Percentiles rank a stretch among this genome's conserved stretches.
Conservation (phyloP, 2,113 vertebrate genomes). For the Neogale vison region DNA sequence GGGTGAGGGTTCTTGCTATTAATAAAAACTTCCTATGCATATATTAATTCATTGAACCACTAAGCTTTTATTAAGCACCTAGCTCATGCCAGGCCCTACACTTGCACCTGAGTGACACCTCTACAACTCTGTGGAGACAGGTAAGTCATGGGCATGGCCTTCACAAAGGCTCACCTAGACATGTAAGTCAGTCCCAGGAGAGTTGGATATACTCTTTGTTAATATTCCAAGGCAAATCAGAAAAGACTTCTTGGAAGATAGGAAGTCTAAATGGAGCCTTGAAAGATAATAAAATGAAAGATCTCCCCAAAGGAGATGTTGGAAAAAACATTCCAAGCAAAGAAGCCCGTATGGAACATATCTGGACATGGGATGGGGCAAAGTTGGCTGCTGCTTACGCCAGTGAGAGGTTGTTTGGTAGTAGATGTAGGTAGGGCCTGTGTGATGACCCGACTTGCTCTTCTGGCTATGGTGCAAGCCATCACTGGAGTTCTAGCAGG, state of each 20-base stretch:
- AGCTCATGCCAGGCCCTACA: not conserved
- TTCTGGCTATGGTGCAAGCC: not conserved
- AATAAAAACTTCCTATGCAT: not conserved
- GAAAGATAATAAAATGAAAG: slow-evolving; percentile 44
- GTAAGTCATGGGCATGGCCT: not conserved
- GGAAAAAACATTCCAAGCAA: not conserved
- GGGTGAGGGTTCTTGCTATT: not conserved
- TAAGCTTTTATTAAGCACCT: not conserved
- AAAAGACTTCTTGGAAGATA: not conserved
- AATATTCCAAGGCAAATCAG: not conserved
- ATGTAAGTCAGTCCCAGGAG: not conserved
- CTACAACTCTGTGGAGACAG: not conserved
- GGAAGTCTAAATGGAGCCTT: not conserved
- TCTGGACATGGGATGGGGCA: not conserved
- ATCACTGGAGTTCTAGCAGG: not conserved
- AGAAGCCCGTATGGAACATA: not conserved
- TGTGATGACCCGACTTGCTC: not conserved
- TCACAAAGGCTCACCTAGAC: not conserved
- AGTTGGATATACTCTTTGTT: not conserved
- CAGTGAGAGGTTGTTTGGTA: not conserved
- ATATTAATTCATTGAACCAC: slow-evolving; percentile 1
- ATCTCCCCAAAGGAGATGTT: not conserved
- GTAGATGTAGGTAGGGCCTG: not conserved
- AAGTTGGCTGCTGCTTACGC: not conserved
- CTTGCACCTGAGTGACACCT: not conserved